Conservation (phyloP, 1,140 invertebrate species). For the Periplaneta americana region DNA sequence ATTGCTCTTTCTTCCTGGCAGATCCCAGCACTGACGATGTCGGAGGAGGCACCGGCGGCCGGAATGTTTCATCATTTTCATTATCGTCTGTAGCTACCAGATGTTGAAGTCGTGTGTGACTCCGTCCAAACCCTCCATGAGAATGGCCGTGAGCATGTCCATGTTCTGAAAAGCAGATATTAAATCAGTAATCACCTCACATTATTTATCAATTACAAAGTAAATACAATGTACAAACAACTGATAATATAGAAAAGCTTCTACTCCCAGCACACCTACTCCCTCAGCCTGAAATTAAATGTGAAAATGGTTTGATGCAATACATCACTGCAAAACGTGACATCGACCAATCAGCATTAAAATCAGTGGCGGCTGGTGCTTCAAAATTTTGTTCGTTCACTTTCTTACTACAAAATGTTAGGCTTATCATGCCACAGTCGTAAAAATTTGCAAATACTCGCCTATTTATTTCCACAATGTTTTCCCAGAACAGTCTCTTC, state of each 20-base stretch:
- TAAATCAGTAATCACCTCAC: neutral
- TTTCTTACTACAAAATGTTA: no score
- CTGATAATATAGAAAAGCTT: neutral
- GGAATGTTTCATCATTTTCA: constrained; percentile 71
- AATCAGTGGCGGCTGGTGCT: no score
- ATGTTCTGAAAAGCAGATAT: constrained; percentile 54
- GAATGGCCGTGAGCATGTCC: constrained; percentile 66
- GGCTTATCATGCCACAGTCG: no score
- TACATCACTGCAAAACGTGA: no score
- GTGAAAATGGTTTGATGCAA: no score
- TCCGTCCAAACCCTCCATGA: constrained; percentile 58
- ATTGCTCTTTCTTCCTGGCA: constrained; percentile 28
- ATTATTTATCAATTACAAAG: neutral
- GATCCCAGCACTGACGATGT: constrained; percentile 35
- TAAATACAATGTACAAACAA: neutral
- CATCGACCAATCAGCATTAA: no score
- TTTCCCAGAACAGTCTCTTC: no score
- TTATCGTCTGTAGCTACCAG: constrained; percentile 68
- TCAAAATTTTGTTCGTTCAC: no score
- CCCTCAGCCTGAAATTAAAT: neutral
- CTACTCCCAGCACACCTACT: neutral
- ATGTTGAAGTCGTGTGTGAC: constrained; percentile 53
- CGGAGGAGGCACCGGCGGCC: constrained; percentile 38
- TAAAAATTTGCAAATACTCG: no score
- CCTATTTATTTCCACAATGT: no score